Evolutionary conservation across 2,113 vertebrate species (phyloP).

Genomic region (Sapajus apella): DNA sequence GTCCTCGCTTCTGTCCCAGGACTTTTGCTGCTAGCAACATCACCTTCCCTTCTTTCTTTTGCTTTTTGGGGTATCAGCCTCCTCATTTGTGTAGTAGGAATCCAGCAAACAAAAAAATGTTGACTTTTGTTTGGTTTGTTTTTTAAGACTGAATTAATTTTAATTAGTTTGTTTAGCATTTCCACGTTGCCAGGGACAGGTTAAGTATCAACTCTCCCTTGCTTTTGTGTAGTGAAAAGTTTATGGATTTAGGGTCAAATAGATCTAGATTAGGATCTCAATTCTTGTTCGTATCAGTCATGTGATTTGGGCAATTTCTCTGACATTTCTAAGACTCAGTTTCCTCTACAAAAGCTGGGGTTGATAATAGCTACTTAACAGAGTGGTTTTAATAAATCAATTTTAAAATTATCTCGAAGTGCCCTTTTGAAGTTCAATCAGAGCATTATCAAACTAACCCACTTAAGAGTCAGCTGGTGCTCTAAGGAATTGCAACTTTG

Average conservation of each 20-base stretch:
- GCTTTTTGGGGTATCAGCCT: not conserved
- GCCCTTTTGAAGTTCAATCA: not conserved
- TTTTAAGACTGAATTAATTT: constrained; percentile 1
- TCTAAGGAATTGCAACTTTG: not conserved
- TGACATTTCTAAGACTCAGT: not conserved
- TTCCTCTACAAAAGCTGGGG: not conserved
- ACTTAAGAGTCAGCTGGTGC: not conserved
- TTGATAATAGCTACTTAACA: not conserved
- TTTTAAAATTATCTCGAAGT: not conserved
- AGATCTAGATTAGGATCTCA: not conserved
- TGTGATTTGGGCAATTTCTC: not conserved
- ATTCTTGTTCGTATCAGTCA: not conserved
- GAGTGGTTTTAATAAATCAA: not conserved
- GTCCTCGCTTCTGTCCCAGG: not conserved
- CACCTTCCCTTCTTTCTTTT: not conserved
- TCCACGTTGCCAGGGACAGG: not conserved
- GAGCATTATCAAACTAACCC: not conserved
- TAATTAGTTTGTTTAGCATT: constrained; percentile 9
- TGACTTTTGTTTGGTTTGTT: not conserved
- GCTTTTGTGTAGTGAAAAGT: not conserved
- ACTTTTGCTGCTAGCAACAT: rapidly evolving
- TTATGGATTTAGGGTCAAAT: not conserved
- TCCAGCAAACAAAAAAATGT: not conserved
- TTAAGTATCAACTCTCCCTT: not conserved
- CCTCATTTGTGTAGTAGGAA: not conserved